Evolutionary conservation across 2,797 vertebrate genomes (phyloP).

Genomic region (Paedocypris micromegethes): DNA sequence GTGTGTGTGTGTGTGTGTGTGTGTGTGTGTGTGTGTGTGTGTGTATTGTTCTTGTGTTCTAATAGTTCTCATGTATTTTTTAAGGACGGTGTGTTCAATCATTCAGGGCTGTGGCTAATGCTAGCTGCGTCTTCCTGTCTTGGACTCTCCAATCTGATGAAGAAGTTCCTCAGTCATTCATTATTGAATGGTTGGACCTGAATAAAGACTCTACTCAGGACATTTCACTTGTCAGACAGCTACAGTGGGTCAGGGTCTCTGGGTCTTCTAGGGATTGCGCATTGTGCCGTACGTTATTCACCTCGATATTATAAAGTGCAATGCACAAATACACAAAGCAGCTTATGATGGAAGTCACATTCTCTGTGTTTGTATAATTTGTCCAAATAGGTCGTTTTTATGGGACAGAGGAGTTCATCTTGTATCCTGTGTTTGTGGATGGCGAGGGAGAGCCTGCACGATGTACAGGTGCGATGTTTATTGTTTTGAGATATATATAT

Average conservation of each 20-base stretch:
- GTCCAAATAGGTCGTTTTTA: conserved; percentile 76
- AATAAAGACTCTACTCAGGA: conserved; percentile 53
- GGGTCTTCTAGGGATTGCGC: conserved; percentile 53
- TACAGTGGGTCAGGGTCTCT: conserved; percentile 77
- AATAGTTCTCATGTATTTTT: background rate
- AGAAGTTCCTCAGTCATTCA: conserved; percentile 64
- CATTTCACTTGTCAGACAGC: conserved; percentile 47
- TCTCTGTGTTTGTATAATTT: background rate
- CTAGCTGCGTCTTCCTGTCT: conserved; percentile 74
- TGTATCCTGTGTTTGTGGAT: conserved; percentile 82
- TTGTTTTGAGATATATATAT: background rate
- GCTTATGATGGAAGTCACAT: background rate
- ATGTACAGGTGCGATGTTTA: conserved; percentile 68
- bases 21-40: background rate
- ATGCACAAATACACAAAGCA: background rate
- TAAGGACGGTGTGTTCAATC: conserved; percentile 36
- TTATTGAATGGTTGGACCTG: conserved; percentile 78
- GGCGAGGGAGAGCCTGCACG: conserved; percentile 77
- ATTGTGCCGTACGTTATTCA: conserved; percentile 56
- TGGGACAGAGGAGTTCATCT: conserved; percentile 76
- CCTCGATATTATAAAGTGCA: background rate
- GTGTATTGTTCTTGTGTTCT: background rate
- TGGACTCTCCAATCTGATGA: conserved; percentile 71
- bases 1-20: too few relatives aligned
- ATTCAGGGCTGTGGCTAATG: conserved; percentile 65